phyloP scores from a whole-genome alignment of 1,140 invertebrate species.

The Ips typographus region DNA sequence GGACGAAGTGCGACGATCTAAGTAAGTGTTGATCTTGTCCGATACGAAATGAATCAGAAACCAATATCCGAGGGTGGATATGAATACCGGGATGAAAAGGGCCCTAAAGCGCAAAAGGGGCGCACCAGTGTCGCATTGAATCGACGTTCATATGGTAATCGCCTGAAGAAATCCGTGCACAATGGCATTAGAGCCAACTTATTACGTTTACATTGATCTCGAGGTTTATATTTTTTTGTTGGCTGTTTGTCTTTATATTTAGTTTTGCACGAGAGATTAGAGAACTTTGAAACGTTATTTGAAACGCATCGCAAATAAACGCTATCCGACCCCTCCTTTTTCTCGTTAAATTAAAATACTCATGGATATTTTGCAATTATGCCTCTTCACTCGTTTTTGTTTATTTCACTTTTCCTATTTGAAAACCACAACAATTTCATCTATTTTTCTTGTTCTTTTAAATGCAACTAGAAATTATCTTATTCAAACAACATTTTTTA shows the following conservation, averaged over 20 bases:
- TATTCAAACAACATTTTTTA: no score
- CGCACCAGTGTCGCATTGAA: slow-evolving; percentile 34
- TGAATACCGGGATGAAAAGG: slow-evolving; percentile 40
- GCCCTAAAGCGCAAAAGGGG: slow-evolving; percentile 37
- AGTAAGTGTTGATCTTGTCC: slow-evolving; percentile 52
- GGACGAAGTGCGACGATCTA: slow-evolving; percentile 34
- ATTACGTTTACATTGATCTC: slow-evolving; percentile 55
- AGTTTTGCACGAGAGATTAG: slow-evolving; percentile 32
- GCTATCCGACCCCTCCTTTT: background rate
- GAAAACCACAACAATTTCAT: no score
- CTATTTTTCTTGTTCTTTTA: no score
- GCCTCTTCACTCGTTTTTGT: no score
- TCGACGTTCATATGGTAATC: slow-evolving; percentile 51
- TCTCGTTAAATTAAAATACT: slow-evolving; percentile 2
- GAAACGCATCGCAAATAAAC: slow-evolving; percentile 16
- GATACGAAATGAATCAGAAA: slow-evolving; percentile 51
- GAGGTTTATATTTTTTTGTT: slow-evolving; percentile 41
- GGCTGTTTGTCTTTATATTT: slow-evolving; percentile 33
- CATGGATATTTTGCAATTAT: background rate
- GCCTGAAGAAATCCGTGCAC: slow-evolving; percentile 52
- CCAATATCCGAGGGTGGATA: slow-evolving; percentile 49
- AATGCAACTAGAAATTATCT: no score
- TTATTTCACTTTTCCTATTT: no score
- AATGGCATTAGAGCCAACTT: slow-evolving; percentile 53
- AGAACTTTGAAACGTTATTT: slow-evolving; percentile 23